Base-by-base conservation (phyloP, 2,888 invertebrate genomes). In the Luperina testacea region DNA sequence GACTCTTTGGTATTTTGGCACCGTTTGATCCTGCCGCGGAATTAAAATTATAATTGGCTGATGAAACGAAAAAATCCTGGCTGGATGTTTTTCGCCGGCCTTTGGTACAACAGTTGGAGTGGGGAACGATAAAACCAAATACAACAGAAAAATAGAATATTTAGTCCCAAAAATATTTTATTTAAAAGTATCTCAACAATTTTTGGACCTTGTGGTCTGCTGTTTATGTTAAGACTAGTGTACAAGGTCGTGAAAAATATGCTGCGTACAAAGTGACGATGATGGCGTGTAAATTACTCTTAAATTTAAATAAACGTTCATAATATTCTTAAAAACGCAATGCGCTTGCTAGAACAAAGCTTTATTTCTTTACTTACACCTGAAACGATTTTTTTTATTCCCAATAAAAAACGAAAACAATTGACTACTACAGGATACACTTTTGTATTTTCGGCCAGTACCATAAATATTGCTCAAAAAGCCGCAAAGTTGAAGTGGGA, bases 31-130 rank as follows among this genome's bases (percentile, higher is more conserved):
- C 72, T 17, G 59, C 6, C 61, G 9, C 32, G 2, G 3, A 61
- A 59, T 72, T 72, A n/a, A 70, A 82, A 63, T 71, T 82, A 57
- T 69, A 77, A 77, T 82, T 82, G 38, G 53, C 9, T 53, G 38
- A 45, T 42, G 32, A 20, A 53, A 65, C 24, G 9, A 48, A 80
- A 84, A 84, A 20, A 27, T 17, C 1, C 20, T 0, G 0, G 17
- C 13, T 7, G 15, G 2, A 15, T 17, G 0, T 27, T 71, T 70
- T 57, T 64, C 5, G 11, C 38, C 38, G 15, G 38, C 38, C 38
- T 38, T 64, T 38, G 38, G 20, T 24, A 63, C 1, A 32, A 32
- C 17, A 17, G 17, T 20, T 32, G 32, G 17, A 63, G 20, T 38
- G 64, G 38, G 11, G 38, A 38, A 38, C 38, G 38, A 64, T 64